Evolutionary conservation across 2,888 invertebrate genomes (phyloP).

Genomic region (Pollenia angustigena): DNA sequence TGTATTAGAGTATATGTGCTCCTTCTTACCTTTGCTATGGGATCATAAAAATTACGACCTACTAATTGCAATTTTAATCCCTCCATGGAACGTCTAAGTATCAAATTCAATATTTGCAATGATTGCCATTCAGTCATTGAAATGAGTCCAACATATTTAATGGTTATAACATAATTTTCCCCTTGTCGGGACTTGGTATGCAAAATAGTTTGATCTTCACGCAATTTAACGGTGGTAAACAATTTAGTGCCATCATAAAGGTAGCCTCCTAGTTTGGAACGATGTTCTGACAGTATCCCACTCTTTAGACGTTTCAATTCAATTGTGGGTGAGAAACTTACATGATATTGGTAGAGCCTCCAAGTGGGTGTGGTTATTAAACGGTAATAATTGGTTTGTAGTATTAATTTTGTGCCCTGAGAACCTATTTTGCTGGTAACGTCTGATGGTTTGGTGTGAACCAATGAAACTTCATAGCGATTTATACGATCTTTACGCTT

Average conservation of each 20-base stretch:
- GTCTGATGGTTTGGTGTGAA: constrained; percentile 80
- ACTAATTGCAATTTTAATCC: constrained; percentile 88
- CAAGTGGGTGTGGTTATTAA: constrained; percentile 88
- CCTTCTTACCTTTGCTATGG: constrained; percentile 86
- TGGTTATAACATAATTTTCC: constrained; percentile 85
- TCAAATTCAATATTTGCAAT: constrained; percentile 91
- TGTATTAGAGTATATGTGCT: not conserved
- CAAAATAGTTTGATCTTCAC: constrained; percentile 86
- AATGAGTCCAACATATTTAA: constrained; percentile 87
- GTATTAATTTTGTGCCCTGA: constrained; percentile 85
- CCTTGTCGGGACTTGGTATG: constrained; percentile 86
- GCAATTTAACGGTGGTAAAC: constrained; percentile 87
- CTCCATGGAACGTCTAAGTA: constrained; percentile 87
- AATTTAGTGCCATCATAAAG: constrained; percentile 91
- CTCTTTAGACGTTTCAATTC: constrained; percentile 88
- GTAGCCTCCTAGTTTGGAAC: constrained; percentile 87
- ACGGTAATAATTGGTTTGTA: constrained; percentile 89
- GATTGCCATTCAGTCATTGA: constrained; percentile 88
- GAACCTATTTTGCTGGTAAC: constrained; percentile 84
- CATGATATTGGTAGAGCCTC: constrained; percentile 90
- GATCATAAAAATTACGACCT: constrained; percentile 90
- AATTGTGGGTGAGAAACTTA: constrained; percentile 89
- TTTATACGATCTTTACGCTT: constrained; percentile 58
- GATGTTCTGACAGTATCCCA: constrained; percentile 86
- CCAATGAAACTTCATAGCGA: constrained; percentile 78